Percentiles rank a stretch among this genome's conserved stretches.
Conservation (phyloP, 2,113 vertebrate species). For the Megalops atlanticus region DNA sequence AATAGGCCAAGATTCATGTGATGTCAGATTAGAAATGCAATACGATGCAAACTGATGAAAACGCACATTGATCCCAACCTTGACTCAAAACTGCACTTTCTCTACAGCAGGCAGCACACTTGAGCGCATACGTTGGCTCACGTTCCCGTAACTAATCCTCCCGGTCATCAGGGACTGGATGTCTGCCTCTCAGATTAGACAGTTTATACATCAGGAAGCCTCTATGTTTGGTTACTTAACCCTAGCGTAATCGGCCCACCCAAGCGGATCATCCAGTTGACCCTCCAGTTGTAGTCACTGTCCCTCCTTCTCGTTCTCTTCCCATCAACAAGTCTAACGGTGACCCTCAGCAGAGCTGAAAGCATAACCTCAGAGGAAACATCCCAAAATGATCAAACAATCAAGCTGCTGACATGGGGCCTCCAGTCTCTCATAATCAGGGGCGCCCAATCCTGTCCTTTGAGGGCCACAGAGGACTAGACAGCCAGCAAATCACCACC, state of each 20-base stretch:
- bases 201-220: background rate
- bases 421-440: background rate
- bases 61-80: no score
- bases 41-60: no score
- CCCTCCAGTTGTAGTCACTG: background rate
- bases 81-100: no score
- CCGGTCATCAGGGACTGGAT: background rate
- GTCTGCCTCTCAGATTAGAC: background rate
- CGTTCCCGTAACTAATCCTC: background rate
- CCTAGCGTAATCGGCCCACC: background rate
- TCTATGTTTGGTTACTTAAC: background rate
- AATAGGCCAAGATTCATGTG: background rate
- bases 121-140: background rate
- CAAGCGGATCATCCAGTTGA: background rate
- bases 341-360: background rate
- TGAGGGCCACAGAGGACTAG: background rate
- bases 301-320: background rate
- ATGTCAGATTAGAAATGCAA: background rate
- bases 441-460: background rate
- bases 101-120: no score
- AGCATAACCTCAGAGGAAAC: background rate
- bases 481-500: background rate
- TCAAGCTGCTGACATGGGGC: background rate
- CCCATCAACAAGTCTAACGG: background rate
- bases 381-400: background rate